These are phyloP conservation scores for Brenthis ino DNA, from an alignment of 2,888 invertebrate species.

Conservation along the genomic window DNA sequence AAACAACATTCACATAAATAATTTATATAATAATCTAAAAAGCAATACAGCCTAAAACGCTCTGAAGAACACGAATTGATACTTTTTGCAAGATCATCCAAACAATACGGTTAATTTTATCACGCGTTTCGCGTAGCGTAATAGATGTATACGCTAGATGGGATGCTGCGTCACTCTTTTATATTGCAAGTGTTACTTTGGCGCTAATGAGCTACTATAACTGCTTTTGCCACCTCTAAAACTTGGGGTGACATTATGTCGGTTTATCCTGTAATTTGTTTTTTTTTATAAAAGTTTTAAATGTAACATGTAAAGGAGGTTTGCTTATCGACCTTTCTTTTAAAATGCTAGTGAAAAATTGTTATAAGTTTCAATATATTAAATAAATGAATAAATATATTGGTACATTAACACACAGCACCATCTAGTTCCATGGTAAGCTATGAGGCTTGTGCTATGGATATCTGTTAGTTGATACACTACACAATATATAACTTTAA, in stretches of 20 bases:
- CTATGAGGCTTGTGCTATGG: too few relatives aligned
- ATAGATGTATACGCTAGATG: conserved; percentile 54
- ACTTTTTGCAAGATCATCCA: conserved; percentile 4
- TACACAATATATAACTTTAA: too few relatives aligned
- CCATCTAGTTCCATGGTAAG: too few relatives aligned
- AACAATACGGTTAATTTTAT: conserved; percentile 14
- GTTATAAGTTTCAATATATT: too few relatives aligned
- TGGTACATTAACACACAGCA: too few relatives aligned
- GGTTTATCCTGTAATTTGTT: too few relatives aligned
- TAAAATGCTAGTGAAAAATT: too few relatives aligned
- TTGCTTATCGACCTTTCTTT: too few relatives aligned
- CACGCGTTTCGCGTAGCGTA: conserved; percentile 22
- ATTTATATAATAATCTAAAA: not conserved
- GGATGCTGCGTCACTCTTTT: conserved; percentile 70
- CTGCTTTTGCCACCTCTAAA: conserved; percentile 41
- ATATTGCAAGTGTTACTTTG: conserved; percentile 75
- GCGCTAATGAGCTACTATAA: conserved; percentile 65
- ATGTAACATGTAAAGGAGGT: too few relatives aligned
- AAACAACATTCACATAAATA: not conserved
- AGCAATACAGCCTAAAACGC: not conserved
- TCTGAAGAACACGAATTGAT: not conserved
- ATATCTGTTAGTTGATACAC: too few relatives aligned
- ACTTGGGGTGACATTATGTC: not conserved
- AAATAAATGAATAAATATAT: too few relatives aligned
- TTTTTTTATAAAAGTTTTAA: too few relatives aligned